A percentile compares a stretch with the other conserved stretches of the same genome.
These are phyloP conservation scores for Torymus aiolomorphi DNA, from an alignment of 2,888 invertebrate species.

Conservation along the genomic window DNA sequence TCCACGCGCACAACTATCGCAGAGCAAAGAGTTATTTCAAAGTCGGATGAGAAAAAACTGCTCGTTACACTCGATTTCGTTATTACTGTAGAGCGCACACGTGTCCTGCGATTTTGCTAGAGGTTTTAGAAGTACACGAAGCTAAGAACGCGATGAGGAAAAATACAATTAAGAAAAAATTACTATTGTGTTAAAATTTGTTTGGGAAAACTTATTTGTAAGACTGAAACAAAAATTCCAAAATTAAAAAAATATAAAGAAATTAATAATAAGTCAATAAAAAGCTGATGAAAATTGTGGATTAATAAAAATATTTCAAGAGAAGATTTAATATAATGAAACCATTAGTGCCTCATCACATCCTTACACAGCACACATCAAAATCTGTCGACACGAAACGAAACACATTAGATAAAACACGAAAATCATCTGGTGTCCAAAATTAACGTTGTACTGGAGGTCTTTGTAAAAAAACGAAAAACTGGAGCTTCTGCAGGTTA, in stretches of 20 bases:
- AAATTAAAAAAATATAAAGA: too few relatives aligned
- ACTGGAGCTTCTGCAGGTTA: conserved; percentile 56
- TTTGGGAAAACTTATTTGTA: background rate
- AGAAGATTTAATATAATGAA: too few relatives aligned
- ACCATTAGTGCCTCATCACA: conserved; percentile 22
- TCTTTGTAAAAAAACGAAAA: conserved; percentile 47
- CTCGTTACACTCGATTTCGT: conserved; percentile 7
- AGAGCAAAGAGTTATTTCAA: conserved; percentile 75
- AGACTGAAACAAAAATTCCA: background rate
- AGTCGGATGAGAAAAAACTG: conserved; percentile 49
- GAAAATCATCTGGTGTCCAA: conserved; percentile 34
- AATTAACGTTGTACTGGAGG: conserved; percentile 55
- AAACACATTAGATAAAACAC: conserved; percentile 50
- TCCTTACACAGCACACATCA: conserved; percentile 47
- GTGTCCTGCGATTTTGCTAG: conserved; percentile 24
- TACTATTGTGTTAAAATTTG: background rate
- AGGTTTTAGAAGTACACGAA: conserved; percentile 47
- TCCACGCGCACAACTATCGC: conserved; percentile 75
- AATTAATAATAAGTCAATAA: too few relatives aligned
- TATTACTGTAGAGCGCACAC: conserved; percentile 43
- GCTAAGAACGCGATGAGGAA: conserved; percentile 41
- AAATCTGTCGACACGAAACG: conserved; percentile 41
- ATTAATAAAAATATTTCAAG: too few relatives aligned
- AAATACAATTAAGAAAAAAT: conserved; percentile 4
- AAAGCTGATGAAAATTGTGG: too few relatives aligned